phyloP scores from a whole-genome alignment of 2,797 vertebrate genomes.

The Spinibarbus caldwelli region DNA sequence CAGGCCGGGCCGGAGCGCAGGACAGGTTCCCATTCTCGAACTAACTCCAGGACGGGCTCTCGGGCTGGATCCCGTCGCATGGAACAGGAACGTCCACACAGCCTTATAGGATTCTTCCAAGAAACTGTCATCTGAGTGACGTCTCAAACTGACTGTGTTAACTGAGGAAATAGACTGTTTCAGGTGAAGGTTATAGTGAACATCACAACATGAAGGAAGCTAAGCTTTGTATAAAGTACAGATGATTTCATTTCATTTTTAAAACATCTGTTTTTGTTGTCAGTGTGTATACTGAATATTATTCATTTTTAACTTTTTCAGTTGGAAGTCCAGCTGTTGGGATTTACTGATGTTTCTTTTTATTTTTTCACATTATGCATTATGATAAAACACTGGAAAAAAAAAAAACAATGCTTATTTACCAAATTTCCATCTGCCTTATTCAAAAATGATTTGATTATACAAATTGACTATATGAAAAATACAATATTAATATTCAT shows the following conservation, averaged over 20 bases:
- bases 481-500: constrained; percentile 17
- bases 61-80: constrained; percentile 59
- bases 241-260: background rate
- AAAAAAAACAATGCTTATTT: background rate
- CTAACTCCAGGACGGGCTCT: constrained; percentile 45
- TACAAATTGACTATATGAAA: background rate
- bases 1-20: constrained; percentile 74
- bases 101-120: constrained; percentile 80
- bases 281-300: background rate
- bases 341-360: background rate
- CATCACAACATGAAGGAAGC: background rate
- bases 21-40: constrained; percentile 15
- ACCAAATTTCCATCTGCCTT: background rate
- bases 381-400: constrained; percentile 26
- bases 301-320: background rate
- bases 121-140: constrained; percentile 82
- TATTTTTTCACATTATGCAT: background rate
- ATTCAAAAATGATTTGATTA: background rate
- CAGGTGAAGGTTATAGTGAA: background rate
- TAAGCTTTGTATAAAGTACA: constrained; percentile 4
- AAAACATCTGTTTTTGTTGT: background rate
- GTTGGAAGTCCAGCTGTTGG: background rate
- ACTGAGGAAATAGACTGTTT: background rate
- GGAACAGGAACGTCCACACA: constrained; percentile 75
- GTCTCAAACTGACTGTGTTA: background rate